phyloP scores from a whole-genome alignment of 2,888 invertebrate species.

The Colletes collaris region DNA sequence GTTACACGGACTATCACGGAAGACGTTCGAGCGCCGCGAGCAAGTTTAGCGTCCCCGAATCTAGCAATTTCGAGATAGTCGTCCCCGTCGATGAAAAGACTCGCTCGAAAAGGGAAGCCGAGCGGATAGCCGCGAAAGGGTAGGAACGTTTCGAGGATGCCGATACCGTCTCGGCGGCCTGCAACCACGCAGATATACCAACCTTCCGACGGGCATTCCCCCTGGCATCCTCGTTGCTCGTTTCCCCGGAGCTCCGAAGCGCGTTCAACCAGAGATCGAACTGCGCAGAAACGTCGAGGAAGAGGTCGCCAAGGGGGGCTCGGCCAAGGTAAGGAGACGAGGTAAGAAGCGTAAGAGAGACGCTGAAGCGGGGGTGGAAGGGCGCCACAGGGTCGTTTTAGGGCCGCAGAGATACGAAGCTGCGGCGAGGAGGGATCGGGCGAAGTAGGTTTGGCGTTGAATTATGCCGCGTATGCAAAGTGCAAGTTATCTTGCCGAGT shows the following conservation, averaged over 20 bases:
- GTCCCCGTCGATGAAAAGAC: constrained; percentile 26
- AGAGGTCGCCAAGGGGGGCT: constrained; percentile 50
- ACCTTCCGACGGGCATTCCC: constrained; percentile 42
- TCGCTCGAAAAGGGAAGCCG: constrained; percentile 33
- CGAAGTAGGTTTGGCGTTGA: constrained; percentile 77
- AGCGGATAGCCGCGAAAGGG: constrained; percentile 20
- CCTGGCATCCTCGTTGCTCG: constrained; percentile 41
- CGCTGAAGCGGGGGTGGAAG: too few relatives aligned
- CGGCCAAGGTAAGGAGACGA: constrained; percentile 12
- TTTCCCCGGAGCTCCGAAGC: constrained; percentile 51
- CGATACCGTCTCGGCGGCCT: constrained; percentile 40
- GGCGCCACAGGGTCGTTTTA: constrained; percentile 19
- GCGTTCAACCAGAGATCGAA: constrained; percentile 67
- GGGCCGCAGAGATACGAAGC: constrained; percentile 38
- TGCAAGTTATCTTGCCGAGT: constrained; percentile 79
- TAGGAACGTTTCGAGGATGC: constrained; percentile 25
- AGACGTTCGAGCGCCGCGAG: too few relatives aligned
- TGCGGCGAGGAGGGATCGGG: constrained; percentile 8
- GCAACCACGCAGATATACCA: constrained; percentile 56
- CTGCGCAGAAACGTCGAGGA: constrained; percentile 62
- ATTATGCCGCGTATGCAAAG: constrained; percentile 82
- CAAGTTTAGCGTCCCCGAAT: background rate
- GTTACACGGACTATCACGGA: too few relatives aligned
- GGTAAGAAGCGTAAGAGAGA: constrained; percentile 33
- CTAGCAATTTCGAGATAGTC: constrained; percentile 33